Evolutionary conservation across 2,113 vertebrate species (phyloP).

Genomic region (Centropus unirufus): DNA sequence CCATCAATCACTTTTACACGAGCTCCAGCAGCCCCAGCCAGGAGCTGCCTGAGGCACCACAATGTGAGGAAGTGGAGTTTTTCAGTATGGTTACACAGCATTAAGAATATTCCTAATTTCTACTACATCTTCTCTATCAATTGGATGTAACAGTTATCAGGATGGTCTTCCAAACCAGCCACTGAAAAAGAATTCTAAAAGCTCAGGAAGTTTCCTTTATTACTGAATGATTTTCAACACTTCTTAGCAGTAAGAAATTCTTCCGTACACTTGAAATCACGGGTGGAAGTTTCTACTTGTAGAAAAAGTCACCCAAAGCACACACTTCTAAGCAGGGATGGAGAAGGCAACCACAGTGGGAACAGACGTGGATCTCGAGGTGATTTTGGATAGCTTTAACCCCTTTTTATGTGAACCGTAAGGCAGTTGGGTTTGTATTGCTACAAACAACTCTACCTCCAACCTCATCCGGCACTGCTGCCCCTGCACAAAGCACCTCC

Average conservation of each 20-base stretch:
- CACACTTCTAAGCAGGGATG: neutral
- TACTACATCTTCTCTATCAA: neutral
- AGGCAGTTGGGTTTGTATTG: neutral
- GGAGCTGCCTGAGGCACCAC: neutral
- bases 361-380: neutral
- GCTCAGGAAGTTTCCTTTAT: neutral
- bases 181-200: neutral
- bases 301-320: neutral
- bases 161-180: neutral
- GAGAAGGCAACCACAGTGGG: neutral
- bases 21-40: neutral
- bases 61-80: neutral
- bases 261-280: neutral
- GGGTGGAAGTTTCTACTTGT: neutral
- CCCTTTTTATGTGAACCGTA: neutral
- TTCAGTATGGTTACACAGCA: neutral
- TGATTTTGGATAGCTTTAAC: neutral
- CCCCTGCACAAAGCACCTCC: neutral
- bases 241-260: neutral
- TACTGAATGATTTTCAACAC: neutral
- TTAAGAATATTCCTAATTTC: neutral
- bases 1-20: neutral
- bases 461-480: neutral
- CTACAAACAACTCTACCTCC: neutral
- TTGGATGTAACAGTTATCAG: neutral